Evolutionary conservation across 2,888 invertebrate species (phyloP), one percentile per base, ranked within the genome.

Genomic region (Galerucella nymphaeae): DNA sequence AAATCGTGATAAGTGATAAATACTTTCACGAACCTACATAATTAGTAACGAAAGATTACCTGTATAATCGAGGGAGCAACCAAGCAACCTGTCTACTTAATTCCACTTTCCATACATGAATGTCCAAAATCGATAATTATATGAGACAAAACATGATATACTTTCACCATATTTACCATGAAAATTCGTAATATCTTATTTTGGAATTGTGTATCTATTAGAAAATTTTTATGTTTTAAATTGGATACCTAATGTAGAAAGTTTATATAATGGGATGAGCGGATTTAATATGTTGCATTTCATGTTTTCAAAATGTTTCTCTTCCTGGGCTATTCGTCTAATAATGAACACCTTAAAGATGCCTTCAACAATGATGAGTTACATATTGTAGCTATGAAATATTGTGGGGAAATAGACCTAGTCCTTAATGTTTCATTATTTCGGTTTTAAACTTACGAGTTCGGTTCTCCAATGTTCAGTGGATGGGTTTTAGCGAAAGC

Each of bases 11-110:
- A 30, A 58, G 30, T 30, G 30, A 58, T 53, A 14, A 59, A 20
- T 30, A 23, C 64, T 64, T 64, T 64, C 64, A 64, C 45, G 18
- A 45, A 64, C 41, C 30, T 42, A 18, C 64, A 48, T 64, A 48
- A 64, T 64, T 42, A 23, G 11, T 20, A 64, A 45, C 48, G 64
- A 64, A 64, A 45, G 42, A 48, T 50, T 18, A 64, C 50, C 45
- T 45, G 50, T 48, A 55, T 62, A 62, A 62, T 42, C n/a, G 45
- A 14, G 41, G 42, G 18, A 62, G 20, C 62, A 41, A 62, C 62
- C 45, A 14, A 45, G 13, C 13, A 13, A 45, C 45, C 45, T 45
- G 45, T 45, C 53, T 55, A 18, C 55, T 53, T 53, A 53, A 14
- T 48, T 48, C 48, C 4, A 53, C 53, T 55, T 55, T 55, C 55